These are phyloP conservation scores for Acanthornis magna DNA, from an alignment of 2,797 vertebrate genomes.

Conservation along the genomic window DNA sequence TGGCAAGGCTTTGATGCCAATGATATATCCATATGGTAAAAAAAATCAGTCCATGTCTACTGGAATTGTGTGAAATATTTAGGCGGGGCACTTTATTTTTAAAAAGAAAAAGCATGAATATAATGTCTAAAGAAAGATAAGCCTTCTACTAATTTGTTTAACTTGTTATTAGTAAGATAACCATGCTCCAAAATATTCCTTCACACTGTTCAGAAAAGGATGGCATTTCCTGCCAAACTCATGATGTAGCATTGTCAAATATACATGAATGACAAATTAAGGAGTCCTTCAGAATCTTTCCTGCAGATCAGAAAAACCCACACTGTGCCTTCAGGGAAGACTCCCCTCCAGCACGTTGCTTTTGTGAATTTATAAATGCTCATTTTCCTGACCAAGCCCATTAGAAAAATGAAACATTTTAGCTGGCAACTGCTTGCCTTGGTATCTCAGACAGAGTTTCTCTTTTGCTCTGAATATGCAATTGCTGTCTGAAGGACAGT, in stretches of 20 bases:
- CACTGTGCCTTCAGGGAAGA: fast-evolving
- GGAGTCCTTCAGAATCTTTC: not conserved
- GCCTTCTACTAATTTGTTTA: not conserved
- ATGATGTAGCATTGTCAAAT: not conserved
- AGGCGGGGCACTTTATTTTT: not conserved
- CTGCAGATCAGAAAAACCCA: not conserved
- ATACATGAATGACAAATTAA: not conserved
- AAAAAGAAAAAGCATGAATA: not conserved
- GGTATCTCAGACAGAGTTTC: not conserved
- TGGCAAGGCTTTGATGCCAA: not conserved
- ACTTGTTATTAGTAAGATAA: not conserved
- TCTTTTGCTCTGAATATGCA: not conserved
- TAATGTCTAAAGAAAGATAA: not conserved
- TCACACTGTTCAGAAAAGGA: not conserved
- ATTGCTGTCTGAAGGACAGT: not conserved
- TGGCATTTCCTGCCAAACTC: not conserved
- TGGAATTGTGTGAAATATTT: not conserved
- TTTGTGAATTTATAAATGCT: not conserved
- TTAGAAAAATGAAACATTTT: not conserved
- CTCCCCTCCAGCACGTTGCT: not conserved
- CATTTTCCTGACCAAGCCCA: not conserved
- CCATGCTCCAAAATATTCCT: not conserved
- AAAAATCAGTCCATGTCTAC: fast-evolving
- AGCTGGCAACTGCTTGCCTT: not conserved
- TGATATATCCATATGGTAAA: not conserved